Conservation (phyloP, 2,888 invertebrate species). For the Plagodis pulveraria region DNA sequence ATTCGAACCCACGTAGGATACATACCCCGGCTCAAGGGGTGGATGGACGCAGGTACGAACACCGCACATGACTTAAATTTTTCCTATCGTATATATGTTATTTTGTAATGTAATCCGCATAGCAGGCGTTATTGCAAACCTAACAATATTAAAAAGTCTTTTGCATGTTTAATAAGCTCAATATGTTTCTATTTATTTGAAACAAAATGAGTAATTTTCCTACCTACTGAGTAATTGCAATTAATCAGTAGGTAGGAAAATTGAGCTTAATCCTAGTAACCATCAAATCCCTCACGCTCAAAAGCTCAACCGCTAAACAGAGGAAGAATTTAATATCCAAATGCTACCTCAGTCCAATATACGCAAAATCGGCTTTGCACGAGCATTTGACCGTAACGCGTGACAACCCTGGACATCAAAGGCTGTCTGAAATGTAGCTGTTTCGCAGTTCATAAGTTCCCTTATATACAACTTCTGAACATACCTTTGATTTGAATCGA, state of each 20-base stretch:
- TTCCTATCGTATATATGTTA: too few relatives aligned
- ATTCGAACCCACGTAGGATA: too few relatives aligned
- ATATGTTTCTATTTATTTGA: too few relatives aligned
- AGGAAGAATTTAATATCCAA: slow-evolving; percentile 31
- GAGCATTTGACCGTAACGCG: slow-evolving; percentile 37
- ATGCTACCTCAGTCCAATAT: slow-evolving; percentile 33
- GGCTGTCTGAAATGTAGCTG: slow-evolving; percentile 19
- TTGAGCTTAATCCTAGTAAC: slow-evolving; percentile 2
- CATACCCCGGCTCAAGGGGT: too few relatives aligned
- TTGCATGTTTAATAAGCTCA: too few relatives aligned
- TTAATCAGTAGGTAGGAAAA: background rate
- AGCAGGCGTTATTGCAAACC: too few relatives aligned
- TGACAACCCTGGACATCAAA: slow-evolving; percentile 37
- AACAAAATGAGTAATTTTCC: too few relatives aligned
- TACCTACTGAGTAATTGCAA: background rate
- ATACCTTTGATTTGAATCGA: background rate
- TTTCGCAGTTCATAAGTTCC: slow-evolving; percentile 18
- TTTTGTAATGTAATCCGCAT: too few relatives aligned
- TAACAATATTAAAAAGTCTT: too few relatives aligned
- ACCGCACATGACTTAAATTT: too few relatives aligned
- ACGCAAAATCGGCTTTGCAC: slow-evolving; percentile 34
- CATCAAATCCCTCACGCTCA: background rate
- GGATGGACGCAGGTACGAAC: too few relatives aligned
- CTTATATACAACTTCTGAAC: background rate
- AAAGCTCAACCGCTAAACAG: slow-evolving; percentile 25